Evolutionary conservation across 53 echinoderm and acorn worm genomes (phyloP), one percentile per base, ranked within the genome.

Genomic region (Echinarachnius parma): DNA sequence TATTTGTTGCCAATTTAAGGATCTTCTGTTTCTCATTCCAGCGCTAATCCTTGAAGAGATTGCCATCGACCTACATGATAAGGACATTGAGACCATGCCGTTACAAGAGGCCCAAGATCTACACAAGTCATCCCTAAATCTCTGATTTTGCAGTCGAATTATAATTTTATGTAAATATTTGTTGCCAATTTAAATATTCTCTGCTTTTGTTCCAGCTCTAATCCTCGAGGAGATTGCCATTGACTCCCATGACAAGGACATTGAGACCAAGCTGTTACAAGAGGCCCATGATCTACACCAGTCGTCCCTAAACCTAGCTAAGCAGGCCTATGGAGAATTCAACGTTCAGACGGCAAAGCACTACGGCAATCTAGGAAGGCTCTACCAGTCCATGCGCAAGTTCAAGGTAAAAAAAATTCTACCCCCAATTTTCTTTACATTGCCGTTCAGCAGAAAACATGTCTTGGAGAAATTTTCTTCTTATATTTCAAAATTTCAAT

Each of bases 331-430:
- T 56, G 96, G 96, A 52, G 96, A 95, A 64, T 87, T 95, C 79
- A 95, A 95, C 49, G 96, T 95, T 28, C 96, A 95, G 82, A 95
- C 96, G 4, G 96, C 96, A 21, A 95, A 95, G 70, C 96, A 95
- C 35, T 95, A 95, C 48, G 96, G 96, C 42, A 95, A 95, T 34
- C 71, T 95, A 31, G 96, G 96, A 24, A 75, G 96, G 59, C 82
- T 95, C 9, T 95, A 95, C 54, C 96, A 95, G 63, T 95, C 96
- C 44, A 95, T 95, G 68, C 31, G 68, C 30, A 68, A 68, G 52
- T 68, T 68, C 34, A 68, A 68, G 68, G 68, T 68, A 25, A 8
- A 19, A 19, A 10, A 8, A 50, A 11, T n/a, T 50, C 18, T 50
- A 19, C 18, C 16, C 4, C 20, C 14, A 9, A 42, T 42, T 42